Evolutionary conservation across 2,797 vertebrate genomes (phyloP), one percentile per base, ranked within the genome.

Genomic region (Poliocrania exsul): DNA sequence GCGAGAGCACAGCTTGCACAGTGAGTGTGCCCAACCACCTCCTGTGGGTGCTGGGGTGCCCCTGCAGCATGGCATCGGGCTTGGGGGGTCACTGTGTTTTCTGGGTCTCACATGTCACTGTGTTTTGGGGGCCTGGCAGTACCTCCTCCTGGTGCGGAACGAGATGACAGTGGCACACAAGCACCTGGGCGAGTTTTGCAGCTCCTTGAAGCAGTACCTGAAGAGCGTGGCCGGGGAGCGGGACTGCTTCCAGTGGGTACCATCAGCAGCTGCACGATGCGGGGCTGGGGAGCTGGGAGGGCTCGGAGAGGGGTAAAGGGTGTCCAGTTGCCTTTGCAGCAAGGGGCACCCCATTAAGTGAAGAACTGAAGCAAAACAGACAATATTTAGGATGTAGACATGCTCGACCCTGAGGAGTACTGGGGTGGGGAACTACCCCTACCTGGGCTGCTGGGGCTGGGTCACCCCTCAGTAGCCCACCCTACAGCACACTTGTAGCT

Each of bases 81-180:
- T 2, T 2, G 33, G 40, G 10, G 42, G 14, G 2, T 10, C 28
- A 4, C 19, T 0, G 2, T 29, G 50, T 8, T 19, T 31, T 14
- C 25, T 1, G 37, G 26, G 38, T 49, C 74, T 94, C 20, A 89
- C 3, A 0, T 37, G 29, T 31, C 0, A 0, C 57, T 75, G 40
- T 90, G 69, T 66, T 67, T 51, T 4, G 70, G 80, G 61, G 66
- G 73, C 51, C 58, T 84, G 49, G 12, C 97, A 99, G 99, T 99
- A 99, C 72, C 98, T 99, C 88, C 95, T 98, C 95, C 98, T 99
- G 98, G 98, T 99, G 91, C 98, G 99, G 87, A 98, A 98, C 11
- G 99, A 99, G 98, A 99, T 99, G 99, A 98, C 98, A 0, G 99
- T 99, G 91, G 98, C 98, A 16, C 99, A 99, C 47, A 99, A 99